These are phyloP conservation scores for Brachycybe producta DNA, from an alignment of 2,888 invertebrate genomes.

Conservation along the genomic window DNA sequence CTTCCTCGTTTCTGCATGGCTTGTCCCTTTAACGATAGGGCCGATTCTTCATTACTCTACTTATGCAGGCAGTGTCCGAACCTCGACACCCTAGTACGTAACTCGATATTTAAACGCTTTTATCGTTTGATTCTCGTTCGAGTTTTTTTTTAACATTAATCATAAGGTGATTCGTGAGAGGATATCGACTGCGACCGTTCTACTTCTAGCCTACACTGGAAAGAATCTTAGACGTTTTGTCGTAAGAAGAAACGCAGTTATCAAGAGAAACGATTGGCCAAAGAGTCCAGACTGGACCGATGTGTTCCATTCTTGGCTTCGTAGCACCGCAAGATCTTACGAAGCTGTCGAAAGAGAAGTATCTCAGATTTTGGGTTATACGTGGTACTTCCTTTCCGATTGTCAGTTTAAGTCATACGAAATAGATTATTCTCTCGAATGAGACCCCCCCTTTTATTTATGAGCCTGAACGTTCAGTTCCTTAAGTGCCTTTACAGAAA, in stretches of 20 bases:
- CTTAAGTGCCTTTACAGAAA: too few relatives aligned
- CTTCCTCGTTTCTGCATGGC: slow-evolving; percentile 52
- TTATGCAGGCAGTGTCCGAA: slow-evolving; percentile 52
- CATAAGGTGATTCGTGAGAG: slow-evolving; percentile 61
- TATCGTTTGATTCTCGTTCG: neutral
- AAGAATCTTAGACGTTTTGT: slow-evolving; percentile 48
- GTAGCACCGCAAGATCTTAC: slow-evolving; percentile 47
- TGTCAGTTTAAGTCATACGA: slow-evolving; percentile 28
- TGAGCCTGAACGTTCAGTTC: too few relatives aligned
- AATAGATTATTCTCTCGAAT: slow-evolving; percentile 14
- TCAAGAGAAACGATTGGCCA: slow-evolving; percentile 51
- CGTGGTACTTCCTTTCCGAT: slow-evolving; percentile 44
- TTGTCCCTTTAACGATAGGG: slow-evolving; percentile 53
- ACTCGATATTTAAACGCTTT: slow-evolving; percentile 15
- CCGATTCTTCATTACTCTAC: slow-evolving; percentile 53
- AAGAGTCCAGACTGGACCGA: slow-evolving; percentile 50
- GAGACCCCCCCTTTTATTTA: neutral
- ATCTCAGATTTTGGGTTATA: slow-evolving; percentile 49
- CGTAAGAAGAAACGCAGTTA: slow-evolving; percentile 56
- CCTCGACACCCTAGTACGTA: slow-evolving; percentile 50
- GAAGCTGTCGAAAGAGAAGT: slow-evolving; percentile 53
- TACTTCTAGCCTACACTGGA: slow-evolving; percentile 53
- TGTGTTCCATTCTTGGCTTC: slow-evolving; percentile 53
- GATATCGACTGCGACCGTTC: slow-evolving; percentile 60
- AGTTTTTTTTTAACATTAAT: too few relatives aligned